These are phyloP conservation scores for Gorsachius magnificus DNA, from an alignment of 2,797 vertebrate genomes.

Conservation along the genomic window DNA sequence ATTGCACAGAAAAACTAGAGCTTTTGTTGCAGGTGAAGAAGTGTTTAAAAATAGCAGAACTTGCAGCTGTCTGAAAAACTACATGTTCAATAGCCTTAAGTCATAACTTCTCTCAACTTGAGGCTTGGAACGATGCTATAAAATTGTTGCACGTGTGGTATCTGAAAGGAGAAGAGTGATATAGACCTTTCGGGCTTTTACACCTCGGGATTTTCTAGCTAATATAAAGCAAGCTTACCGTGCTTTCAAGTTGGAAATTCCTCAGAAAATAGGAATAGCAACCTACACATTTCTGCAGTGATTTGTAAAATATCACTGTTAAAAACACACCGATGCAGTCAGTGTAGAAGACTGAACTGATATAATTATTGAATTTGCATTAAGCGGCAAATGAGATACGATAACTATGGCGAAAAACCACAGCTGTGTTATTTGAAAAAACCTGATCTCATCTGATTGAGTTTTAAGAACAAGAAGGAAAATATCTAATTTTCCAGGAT, in stretches of 20 bases:
- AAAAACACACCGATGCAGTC: background rate
- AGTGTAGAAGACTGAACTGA: background rate
- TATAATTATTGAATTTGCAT: background rate
- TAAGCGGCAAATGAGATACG: background rate
- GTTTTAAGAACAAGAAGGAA: background rate
- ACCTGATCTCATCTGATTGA: background rate
- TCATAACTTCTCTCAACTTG: slow-evolving; percentile 42
- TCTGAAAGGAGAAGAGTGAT: background rate
- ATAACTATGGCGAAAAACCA: background rate
- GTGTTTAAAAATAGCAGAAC: slow-evolving; percentile 49
- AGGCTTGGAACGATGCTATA: slow-evolving; percentile 46
- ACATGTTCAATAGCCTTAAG: slow-evolving; percentile 46
- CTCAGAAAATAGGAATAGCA: background rate
- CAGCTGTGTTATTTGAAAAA: slow-evolving; percentile 15
- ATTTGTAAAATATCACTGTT: background rate
- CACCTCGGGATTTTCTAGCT: background rate
- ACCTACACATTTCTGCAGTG: background rate
- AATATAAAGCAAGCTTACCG: background rate
- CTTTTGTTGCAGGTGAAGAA: background rate
- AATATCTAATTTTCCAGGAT: background rate
- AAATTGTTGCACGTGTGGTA: slow-evolving; percentile 26
- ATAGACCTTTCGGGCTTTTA: slow-evolving; percentile 4
- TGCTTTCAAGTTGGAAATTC: background rate
- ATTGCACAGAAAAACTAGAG: background rate
- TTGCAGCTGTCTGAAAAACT: slow-evolving; percentile 54